Evolutionary conservation across 2,113 vertebrate genomes (phyloP), one percentile per base, ranked within the genome.

Genomic region (Caranx melampygus): DNA sequence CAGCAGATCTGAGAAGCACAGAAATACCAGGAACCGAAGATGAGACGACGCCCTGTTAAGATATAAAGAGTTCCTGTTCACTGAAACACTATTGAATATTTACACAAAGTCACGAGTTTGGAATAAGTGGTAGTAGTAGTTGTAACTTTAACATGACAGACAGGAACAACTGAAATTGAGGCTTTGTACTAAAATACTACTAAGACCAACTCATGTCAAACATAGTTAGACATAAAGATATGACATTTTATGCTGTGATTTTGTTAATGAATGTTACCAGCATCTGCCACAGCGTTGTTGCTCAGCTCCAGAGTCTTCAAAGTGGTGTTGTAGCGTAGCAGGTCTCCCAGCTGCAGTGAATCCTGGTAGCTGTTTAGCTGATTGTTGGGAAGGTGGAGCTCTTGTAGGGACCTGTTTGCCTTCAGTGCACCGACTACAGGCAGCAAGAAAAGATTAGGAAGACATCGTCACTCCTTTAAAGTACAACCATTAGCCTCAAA

Each of bases 301-400:
- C 93, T 93, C 6, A 96, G 89, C 75, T 95, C 90, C 83, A 96
- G 87, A 2, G 78, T 90, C 57, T 74, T 70, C 44, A 96, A 79
- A 9, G 91, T 87, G 72, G 21, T 37, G 91, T 95, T 96, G 86
- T 88, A 93, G 68, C 90, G 88, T 5, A 96, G 89, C 18, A 96
- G 88, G 13, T 95, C 94, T 67, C 92, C 91, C 2, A 96, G 82
- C 67, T 96, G 92, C 88, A 96, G 87, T 49, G 94, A 88, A 18
- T 96, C 95, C 85, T 96, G 94, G 90, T 90, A 94, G 77, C 94
- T 89, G 86, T 94, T 95, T 59, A 96, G 88, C 45, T 85, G 77
- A 82, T 96, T 96, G 90, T 89, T 80, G 73, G 82, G 75, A 1
- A 95, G 89, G 81, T 93, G 89, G 33, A 96, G 94, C 81, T 95